Evolutionary conservation across 1,140 invertebrate species (phyloP), one percentile per base, ranked within the genome.

Genomic region (Adoxophyes honmai): DNA sequence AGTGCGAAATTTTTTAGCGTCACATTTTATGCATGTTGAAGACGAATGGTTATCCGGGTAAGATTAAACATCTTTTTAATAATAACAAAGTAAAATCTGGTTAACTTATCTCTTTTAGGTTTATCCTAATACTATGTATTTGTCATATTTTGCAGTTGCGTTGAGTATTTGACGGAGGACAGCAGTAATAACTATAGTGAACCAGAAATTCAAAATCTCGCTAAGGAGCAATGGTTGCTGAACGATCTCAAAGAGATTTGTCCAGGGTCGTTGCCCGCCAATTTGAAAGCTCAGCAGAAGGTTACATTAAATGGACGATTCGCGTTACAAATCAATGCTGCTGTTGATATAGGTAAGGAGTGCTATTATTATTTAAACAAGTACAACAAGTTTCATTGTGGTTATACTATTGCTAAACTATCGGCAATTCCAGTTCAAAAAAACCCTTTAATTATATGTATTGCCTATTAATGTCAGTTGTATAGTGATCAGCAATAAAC

Each of bases 211-310:
- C 66, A 82, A 60, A 66, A 66, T 4, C 60, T 79, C 52, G 85
- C 86, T 4, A 84, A 75, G 57, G 79, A 86, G 38, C 88, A 90
- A 57, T 90, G 88, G 88, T 53, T 90, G 4, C 61, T 90, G n/a
- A 82, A 87, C 69, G 79, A 89, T 60, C 60, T 90, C n/a, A 81
- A 69, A 18, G 78, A 87, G 1, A 84, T 89, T 36, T 85, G 78
- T 21, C 81, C 86, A 0, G 89, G 88, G 0, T 88, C 68, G 13
- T 54, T 90, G 4, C 89, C 88, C 0, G 34, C 58, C 0, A 79
- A 84, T 54, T 51, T 90, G 2, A 76, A 60, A 8, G 59, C 58
- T 39, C 51, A 64, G 10, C 52, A 62, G 2, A 87, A 86, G 58
- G 77, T 68, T 16, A 57, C 66, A 6, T 55, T 90, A n/a, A 73